Conservation (phyloP, 2,888 invertebrate species). For the Mactromeris polynyma region DNA sequence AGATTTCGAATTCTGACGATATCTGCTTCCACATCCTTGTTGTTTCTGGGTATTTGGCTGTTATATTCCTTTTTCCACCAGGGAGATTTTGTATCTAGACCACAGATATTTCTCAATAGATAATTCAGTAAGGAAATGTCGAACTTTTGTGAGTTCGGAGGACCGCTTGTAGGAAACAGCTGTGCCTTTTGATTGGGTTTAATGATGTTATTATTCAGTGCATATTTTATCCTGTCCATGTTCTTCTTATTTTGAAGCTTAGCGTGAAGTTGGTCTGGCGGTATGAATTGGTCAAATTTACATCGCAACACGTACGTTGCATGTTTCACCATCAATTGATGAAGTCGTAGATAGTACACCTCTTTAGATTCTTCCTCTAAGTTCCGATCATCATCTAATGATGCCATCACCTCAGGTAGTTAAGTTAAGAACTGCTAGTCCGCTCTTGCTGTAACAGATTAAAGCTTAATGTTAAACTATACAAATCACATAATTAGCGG, state of each 20-base stretch:
- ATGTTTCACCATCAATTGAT: neutral
- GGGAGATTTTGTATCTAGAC: neutral
- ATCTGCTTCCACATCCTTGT: neutral
- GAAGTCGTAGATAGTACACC: conserved; percentile 24
- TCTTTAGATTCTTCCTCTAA: no score
- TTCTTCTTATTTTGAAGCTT: neutral
- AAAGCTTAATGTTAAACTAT: no score
- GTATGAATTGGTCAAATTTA: neutral
- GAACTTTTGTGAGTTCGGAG: neutral
- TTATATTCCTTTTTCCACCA: conserved; percentile 18
- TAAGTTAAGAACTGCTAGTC: neutral
- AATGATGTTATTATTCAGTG: neutral
- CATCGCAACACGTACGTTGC: neutral
- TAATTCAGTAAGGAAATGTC: conserved; percentile 17
- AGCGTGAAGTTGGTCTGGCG: neutral
- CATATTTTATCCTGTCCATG: neutral
- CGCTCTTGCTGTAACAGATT: no score
- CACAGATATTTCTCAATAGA: conserved; percentile 18
- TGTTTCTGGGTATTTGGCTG: conserved; percentile 1
- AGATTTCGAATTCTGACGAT: conserved; percentile 21
- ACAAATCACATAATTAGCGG: no score
- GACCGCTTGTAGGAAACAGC: neutral
- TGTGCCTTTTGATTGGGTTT: neutral
- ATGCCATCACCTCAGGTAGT: neutral
- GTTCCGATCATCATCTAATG: neutral